These are phyloP conservation scores for Microplitis mediator DNA, from an alignment of 1,140 invertebrate species.

Conservation along the genomic window DNA sequence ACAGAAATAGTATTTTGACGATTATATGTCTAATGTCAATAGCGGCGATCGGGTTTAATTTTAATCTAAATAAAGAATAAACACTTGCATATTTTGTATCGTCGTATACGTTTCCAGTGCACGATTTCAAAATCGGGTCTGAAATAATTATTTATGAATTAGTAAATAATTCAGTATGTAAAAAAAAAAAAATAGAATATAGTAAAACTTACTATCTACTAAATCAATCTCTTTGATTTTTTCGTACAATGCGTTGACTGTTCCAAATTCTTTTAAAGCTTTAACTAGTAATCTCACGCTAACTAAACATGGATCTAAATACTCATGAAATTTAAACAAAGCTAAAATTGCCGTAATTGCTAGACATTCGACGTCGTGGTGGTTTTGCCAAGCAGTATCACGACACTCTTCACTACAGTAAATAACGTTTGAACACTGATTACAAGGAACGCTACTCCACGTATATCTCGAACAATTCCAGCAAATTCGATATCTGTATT, in stretches of 20 bases:
- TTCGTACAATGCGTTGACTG: slow-evolving; percentile 57
- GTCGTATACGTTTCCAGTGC: too few relatives aligned
- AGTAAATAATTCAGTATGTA: too few relatives aligned
- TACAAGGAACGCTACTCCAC: slow-evolving; percentile 68
- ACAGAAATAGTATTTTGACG: too few relatives aligned
- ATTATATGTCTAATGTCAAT: too few relatives aligned
- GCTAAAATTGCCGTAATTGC: slow-evolving; percentile 63
- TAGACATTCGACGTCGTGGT: slow-evolving; percentile 77
- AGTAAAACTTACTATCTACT: slow-evolving; percentile 39
- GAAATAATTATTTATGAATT: too few relatives aligned
- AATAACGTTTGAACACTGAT: slow-evolving; percentile 66
- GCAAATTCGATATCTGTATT: slow-evolving; percentile 69
- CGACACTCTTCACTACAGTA: slow-evolving; percentile 75
- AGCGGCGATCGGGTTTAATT: too few relatives aligned
- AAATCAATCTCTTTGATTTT: slow-evolving; percentile 58
- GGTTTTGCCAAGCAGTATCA: slow-evolving; percentile 65
- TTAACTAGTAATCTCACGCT: slow-evolving; percentile 69
- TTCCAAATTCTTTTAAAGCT: slow-evolving; percentile 61
- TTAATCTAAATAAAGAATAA: too few relatives aligned
- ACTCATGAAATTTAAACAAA: slow-evolving; percentile 65
- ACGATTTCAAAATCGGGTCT: too few relatives aligned
- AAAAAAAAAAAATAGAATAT: too few relatives aligned
- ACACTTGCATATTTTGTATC: too few relatives aligned
- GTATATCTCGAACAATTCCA: slow-evolving; percentile 72
- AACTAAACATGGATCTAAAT: slow-evolving; percentile 67